These are phyloP conservation scores for Falco cherrug DNA, from an alignment of 2,797 vertebrate genomes.

Conservation along the genomic window DNA sequence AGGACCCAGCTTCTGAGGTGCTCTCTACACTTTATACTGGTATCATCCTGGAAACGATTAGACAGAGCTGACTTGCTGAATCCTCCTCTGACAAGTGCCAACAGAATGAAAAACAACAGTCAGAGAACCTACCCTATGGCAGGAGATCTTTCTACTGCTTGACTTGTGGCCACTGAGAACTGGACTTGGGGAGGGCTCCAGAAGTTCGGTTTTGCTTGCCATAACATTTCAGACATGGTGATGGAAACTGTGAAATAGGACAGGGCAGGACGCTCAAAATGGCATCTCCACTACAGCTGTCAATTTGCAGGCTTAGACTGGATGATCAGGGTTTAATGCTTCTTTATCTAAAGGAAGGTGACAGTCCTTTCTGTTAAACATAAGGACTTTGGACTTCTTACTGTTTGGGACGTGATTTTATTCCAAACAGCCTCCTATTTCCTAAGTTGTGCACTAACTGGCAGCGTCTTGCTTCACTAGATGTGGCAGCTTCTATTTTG, in stretches of 20 bases:
- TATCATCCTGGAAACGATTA: neutral
- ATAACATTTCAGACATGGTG: neutral
- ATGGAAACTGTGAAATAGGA: neutral
- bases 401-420: neutral
- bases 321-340: neutral
- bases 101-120: neutral
- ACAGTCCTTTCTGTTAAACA: neutral
- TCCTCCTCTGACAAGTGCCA: neutral
- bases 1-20: neutral
- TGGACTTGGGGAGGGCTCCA: constrained; percentile 7
- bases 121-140: neutral
- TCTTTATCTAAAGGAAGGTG: neutral
- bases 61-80: neutral
- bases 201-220: neutral
- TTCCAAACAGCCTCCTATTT: neutral
- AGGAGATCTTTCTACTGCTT: neutral
- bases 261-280: neutral
- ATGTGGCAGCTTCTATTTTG: neutral
- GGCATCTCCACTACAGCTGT: neutral
- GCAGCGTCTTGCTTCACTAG: neutral
- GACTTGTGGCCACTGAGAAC: neutral
- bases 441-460: neutral
- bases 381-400: neutral
- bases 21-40: neutral
- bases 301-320: neutral